Evolutionary conservation across 2,888 invertebrate species (phyloP).

Genomic region (Melanchra persicariae): DNA sequence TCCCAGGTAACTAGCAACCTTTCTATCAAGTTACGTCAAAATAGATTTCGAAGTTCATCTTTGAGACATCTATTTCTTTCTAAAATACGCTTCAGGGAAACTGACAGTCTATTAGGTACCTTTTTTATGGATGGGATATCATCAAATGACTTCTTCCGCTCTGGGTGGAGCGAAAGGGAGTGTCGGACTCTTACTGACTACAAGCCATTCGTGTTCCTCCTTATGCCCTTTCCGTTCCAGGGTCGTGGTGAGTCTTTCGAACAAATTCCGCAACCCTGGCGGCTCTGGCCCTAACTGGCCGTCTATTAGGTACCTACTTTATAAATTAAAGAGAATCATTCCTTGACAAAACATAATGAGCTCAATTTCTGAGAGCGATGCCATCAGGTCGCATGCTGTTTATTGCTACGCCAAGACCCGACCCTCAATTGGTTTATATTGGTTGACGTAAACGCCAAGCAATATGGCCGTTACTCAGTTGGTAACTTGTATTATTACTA

Average conservation of each 20-base stretch:
- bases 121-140: too few species aligned
- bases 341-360: slow-evolving; percentile 69
- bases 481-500: slow-evolving; percentile 58
- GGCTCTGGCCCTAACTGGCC: too few species aligned
- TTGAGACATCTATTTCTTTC: neutral
- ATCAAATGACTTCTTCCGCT: too few species aligned
- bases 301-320: too few species aligned
- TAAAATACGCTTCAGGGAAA: neutral
- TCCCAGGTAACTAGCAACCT: neutral
- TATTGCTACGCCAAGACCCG: slow-evolving; percentile 68
- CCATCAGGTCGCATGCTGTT: slow-evolving; percentile 70
- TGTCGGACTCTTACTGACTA: too few species aligned
- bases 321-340: neutral
- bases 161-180: too few species aligned
- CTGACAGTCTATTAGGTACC: neutral
- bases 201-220: too few species aligned
- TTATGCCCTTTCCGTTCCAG: too few species aligned
- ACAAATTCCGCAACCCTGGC: too few species aligned
- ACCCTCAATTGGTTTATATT: slow-evolving; percentile 87
- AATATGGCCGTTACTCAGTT: slow-evolving; percentile 61
- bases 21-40: slow-evolving; percentile 1
- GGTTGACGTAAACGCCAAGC: slow-evolving; percentile 76
- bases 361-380: slow-evolving; percentile 67
- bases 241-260: too few species aligned
- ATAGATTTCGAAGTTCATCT: neutral